Conservation (phyloP, 2,888 invertebrate genomes). For the Pollenia griseotomentosa region DNA sequence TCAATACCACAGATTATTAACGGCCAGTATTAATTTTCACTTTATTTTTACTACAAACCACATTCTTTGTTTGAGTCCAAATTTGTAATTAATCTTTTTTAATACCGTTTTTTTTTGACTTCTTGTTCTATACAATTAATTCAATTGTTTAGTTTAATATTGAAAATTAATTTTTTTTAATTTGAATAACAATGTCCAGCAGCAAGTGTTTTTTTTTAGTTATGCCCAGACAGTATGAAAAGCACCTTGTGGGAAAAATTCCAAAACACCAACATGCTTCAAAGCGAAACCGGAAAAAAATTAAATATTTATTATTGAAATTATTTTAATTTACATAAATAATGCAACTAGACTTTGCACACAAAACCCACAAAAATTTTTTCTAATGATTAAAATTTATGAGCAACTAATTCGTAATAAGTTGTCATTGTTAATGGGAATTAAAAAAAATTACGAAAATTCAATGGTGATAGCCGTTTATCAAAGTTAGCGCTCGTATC, state of each 20-base stretch:
- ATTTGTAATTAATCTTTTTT: conserved; percentile 33
- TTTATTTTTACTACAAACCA: conserved; percentile 4
- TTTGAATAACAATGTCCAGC: conserved; percentile 44
- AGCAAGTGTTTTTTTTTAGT: background rate
- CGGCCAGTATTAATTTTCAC: background rate
- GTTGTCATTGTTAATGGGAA: conserved; percentile 41
- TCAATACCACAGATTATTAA: too few species aligned
- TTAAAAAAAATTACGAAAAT: conserved; percentile 6
- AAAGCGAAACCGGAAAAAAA: background rate
- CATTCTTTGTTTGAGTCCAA: conserved; percentile 8
- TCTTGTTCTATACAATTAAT: background rate
- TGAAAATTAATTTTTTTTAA: conserved; percentile 18
- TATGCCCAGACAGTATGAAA: conserved; percentile 2
- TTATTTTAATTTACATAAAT: conserved; percentile 25
- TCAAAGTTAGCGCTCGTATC: too few species aligned
- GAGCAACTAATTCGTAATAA: conserved; percentile 32
- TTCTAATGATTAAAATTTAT: conserved; percentile 10
- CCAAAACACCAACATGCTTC: conserved; percentile 55
- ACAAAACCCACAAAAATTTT: conserved; percentile 46
- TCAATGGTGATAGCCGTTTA: too few species aligned
- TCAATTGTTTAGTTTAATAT: conserved; percentile 6
- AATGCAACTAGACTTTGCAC: conserved; percentile 35
- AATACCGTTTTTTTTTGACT: background rate
- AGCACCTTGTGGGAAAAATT: conserved; percentile 62
- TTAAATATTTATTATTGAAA: conserved; percentile 33